These are phyloP conservation scores for Lycocerus yunnanus DNA, from an alignment of 2,888 invertebrate genomes.

Conservation along the genomic window DNA sequence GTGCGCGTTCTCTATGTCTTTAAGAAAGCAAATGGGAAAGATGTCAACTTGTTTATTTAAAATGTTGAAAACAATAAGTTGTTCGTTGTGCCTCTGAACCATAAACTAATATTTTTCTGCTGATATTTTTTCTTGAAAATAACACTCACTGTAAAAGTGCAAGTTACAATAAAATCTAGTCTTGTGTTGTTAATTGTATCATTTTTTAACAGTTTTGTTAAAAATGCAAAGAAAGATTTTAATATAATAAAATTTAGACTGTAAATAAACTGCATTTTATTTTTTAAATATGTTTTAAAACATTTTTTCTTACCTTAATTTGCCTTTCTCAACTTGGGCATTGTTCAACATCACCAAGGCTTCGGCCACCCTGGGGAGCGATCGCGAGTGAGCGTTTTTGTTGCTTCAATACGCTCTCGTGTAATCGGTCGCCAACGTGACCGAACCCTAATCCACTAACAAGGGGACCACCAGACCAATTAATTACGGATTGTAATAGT, in stretches of 20 bases:
- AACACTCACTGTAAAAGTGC: constrained; percentile 38
- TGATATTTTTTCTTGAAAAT: constrained; percentile 3
- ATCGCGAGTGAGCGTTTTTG: too few species aligned
- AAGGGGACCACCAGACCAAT: too few species aligned
- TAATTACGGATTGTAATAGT: too few species aligned
- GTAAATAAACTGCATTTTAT: background rate
- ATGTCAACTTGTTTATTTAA: background rate
- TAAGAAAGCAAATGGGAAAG: background rate
- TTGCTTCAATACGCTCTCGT: too few species aligned
- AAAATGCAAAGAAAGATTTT: constrained; percentile 23
- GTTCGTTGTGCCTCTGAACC: background rate
- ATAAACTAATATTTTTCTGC: constrained; percentile 13
- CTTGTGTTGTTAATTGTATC: constrained; percentile 45
- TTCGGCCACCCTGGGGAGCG: too few species aligned
- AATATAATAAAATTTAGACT: constrained; percentile 13
- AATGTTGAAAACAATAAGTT: background rate
- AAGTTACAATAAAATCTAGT: constrained; percentile 48
- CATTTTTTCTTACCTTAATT: background rate
- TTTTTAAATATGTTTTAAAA: background rate
- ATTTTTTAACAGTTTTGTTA: constrained; percentile 14
- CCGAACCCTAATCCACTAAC: too few species aligned
- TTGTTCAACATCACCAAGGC: too few species aligned
- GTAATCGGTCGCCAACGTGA: too few species aligned
- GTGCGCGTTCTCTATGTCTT: constrained; percentile 1
- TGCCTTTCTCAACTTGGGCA: too few species aligned